phyloP scores from a whole-genome alignment of 2,888 invertebrate species.

The Rotaria magnacalcarata region DNA sequence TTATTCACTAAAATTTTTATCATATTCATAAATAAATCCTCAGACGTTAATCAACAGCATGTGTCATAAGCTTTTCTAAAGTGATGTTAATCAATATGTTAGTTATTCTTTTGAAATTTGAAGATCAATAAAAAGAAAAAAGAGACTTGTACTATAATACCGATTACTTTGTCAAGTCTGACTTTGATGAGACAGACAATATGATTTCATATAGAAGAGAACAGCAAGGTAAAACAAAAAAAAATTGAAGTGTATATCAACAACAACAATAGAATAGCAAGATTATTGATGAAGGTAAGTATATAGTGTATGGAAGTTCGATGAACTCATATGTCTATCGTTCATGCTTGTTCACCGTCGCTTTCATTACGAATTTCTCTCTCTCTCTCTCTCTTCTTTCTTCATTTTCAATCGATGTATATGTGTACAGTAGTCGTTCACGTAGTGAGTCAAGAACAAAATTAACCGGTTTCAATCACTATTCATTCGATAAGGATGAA shows the following conservation, averaged over 20 bases:
- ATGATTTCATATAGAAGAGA: not conserved
- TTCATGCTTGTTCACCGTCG: not conserved
- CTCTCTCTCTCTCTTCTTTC: not conserved
- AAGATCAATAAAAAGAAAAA: not conserved
- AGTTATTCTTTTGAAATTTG: not conserved
- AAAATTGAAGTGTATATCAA: not conserved
- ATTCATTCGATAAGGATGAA: not conserved
- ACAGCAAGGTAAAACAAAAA: not conserved
- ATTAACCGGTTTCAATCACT: not conserved
- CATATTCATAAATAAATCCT: too few species aligned
- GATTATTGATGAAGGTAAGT: too few species aligned
- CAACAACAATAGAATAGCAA: not conserved
- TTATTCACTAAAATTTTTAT: too few species aligned
- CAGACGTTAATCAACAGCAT: too few species aligned
- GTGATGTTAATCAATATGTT: not conserved
- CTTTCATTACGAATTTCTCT: not conserved
- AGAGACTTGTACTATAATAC: not conserved
- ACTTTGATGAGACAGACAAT: not conserved
- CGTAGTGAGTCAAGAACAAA: not conserved
- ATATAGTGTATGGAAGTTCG: not conserved
- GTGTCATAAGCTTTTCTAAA: too few species aligned
- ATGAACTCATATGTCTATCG: not conserved
- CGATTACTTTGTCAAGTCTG: not conserved
- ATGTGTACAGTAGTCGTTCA: not conserved
- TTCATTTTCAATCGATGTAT: not conserved